Evolutionary conservation across 1,140 invertebrate species (phyloP).

Genomic region (Sipha flava): DNA sequence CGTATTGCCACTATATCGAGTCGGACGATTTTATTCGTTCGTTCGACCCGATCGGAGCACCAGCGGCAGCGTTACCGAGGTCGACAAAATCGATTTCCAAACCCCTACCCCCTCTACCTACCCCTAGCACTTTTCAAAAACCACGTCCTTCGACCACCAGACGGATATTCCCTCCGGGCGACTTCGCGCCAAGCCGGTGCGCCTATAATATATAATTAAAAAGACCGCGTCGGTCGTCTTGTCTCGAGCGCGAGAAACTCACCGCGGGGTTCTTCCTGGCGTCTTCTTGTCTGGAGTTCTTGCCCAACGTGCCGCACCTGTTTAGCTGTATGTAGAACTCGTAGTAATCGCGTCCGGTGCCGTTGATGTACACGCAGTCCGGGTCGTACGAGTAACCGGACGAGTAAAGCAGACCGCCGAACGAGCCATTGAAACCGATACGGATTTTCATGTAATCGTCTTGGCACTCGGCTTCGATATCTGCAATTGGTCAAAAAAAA

Average conservation of each 20-base stretch:
- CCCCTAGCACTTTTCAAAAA: too few relatives aligned
- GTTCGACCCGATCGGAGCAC: too few relatives aligned
- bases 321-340: constrained; percentile 89
- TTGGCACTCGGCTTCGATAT: constrained; percentile 89
- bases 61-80: too few relatives aligned
- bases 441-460: constrained; percentile 92
- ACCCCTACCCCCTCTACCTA: too few relatives aligned
- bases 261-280: constrained; percentile 76
- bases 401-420: constrained; percentile 78
- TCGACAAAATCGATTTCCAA: too few relatives aligned
- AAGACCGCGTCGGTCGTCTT: neutral
- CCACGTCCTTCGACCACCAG: too few relatives aligned
- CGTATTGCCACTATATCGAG: too few relatives aligned
- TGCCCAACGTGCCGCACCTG: constrained; percentile 80
- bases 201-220: too few relatives aligned
- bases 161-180: too few relatives aligned
- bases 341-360: constrained; percentile 80
- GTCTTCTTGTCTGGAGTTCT: constrained; percentile 76
- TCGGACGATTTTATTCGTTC: too few relatives aligned
- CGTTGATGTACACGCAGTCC: constrained; percentile 91
- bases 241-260: constrained; percentile 41
- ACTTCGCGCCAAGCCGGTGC: too few relatives aligned
- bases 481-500: constrained; percentile 47
- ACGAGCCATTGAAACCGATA: constrained; percentile 84
- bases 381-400: constrained; percentile 88